Evolutionary conservation across 2,888 invertebrate species (phyloP), one percentile per base, ranked within the genome.

Genomic region (Drosophila maculinotata): DNA sequence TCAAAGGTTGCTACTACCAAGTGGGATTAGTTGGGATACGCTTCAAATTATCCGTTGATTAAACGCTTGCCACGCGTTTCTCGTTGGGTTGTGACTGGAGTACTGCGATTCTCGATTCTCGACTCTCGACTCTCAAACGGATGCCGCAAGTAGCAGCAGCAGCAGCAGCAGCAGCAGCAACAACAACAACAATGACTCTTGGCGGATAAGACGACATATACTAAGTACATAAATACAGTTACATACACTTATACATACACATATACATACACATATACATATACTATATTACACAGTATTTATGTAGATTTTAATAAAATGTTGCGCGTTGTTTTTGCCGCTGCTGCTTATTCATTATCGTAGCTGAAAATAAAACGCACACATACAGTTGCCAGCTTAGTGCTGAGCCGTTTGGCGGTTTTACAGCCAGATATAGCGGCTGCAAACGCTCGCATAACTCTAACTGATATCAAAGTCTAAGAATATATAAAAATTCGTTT

Each of bases 161-260:
- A n/a, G n/a, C n/a, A n/a, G n/a, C n/a, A n/a, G n/a, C n/a, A n/a
- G n/a, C n/a, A n/a, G n/a, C n/a, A n/a, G n/a, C n/a, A n/a, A n/a
- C n/a, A n/a, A n/a, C n/a, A n/a, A n/a, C n/a, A n/a, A n/a, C n/a
- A n/a, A n/a, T n/a, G 56, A 68, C 66, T 71, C 62, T 79, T 64
- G 49, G 47, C 81, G 81, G 81, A 81, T 81, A 81, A 81, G 83
- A 54, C 69, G 72, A 51, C 73, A 58, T 51, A 30, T 66, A 68
- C 41, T 62, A 62, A 59, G 30, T 54, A 48, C 33, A 52, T 56
- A 63, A 31, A 58, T 59, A 60, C 54, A 42, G 23, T 36, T 3
- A 20, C 4, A 4, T 39, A 33, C 39, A 30, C 9, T 9, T 20
- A 4, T 39, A 33, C 39, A 30, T 12, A 12, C 17, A 20, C 7